phyloP scores from a whole-genome alignment of 2,113 vertebrate species.

The Eudyptes chrysolophus region DNA sequence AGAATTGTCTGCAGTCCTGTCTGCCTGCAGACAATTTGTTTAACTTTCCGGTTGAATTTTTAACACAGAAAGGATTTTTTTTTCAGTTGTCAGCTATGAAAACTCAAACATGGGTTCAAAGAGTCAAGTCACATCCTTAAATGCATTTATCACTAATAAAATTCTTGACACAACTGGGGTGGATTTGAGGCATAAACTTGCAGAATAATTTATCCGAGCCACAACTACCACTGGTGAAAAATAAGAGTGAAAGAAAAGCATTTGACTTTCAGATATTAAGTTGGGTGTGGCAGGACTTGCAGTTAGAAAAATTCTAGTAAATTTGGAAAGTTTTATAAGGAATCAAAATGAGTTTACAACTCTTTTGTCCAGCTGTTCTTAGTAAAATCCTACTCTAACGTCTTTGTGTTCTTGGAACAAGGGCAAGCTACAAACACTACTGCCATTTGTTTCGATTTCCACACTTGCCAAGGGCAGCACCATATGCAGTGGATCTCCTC shows the following conservation, averaged over 20 bases:
- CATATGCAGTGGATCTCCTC: not conserved
- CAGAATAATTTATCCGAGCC: not conserved
- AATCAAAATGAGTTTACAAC: not conserved
- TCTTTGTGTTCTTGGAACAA: not conserved
- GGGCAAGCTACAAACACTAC: not conserved
- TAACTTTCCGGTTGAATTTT: not conserved
- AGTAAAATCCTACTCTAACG: not conserved
- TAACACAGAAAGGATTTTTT: not conserved
- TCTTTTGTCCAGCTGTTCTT: not conserved
- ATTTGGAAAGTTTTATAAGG: not conserved
- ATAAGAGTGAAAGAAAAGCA: not conserved
- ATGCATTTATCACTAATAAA: conserved; percentile 3
- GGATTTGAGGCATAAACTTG: not conserved
- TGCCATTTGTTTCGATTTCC: not conserved
- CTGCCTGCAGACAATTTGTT: not conserved
- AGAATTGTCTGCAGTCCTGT: not conserved
- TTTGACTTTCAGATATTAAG: not conserved
- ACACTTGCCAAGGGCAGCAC: not conserved
- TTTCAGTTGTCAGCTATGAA: not conserved
- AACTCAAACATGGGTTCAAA: not conserved
- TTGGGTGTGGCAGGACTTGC: not conserved
- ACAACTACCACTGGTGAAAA: not conserved
- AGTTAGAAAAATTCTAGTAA: not conserved
- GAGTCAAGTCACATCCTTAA: not conserved
- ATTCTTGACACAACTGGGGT: not conserved